Evolutionary conservation across 2,113 vertebrate species (phyloP).

Genomic region (Marmota monax): DNA sequence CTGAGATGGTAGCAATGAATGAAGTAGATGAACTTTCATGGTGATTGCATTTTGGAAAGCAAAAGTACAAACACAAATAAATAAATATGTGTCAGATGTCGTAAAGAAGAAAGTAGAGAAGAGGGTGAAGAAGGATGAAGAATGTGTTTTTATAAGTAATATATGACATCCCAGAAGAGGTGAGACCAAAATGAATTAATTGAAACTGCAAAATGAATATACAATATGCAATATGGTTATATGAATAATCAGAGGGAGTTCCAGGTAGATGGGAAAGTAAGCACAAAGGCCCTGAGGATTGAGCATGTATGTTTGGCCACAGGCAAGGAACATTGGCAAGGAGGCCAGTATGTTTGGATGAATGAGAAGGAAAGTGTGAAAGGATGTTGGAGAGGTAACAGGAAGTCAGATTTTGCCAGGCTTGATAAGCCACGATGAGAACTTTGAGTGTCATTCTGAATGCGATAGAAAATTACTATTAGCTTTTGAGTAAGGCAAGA

Average conservation of each 20-base stretch:
- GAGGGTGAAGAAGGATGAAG: background rate
- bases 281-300: too few relatives aligned
- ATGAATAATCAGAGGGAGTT: background rate
- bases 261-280: background rate
- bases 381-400: background rate
- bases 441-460: background rate
- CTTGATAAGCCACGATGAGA: background rate
- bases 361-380: background rate
- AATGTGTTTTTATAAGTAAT: background rate
- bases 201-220: background rate
- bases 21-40: background rate
- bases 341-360: background rate
- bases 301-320: background rate
- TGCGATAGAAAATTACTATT: background rate
- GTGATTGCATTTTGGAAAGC: background rate
- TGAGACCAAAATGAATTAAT: background rate
- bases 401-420: background rate
- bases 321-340: background rate
- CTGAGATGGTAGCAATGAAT: background rate
- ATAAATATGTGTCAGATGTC: background rate
- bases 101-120: slow-evolving; percentile 1
- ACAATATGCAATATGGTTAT: too few relatives aligned
- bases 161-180: background rate
- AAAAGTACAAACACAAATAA: background rate
- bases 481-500: background rate